Percentiles rank a stretch among this genome's conserved stretches.
These are phyloP conservation scores for Syndactyla subalaris DNA, from an alignment of 2,797 vertebrate species.

Conservation along the genomic window DNA sequence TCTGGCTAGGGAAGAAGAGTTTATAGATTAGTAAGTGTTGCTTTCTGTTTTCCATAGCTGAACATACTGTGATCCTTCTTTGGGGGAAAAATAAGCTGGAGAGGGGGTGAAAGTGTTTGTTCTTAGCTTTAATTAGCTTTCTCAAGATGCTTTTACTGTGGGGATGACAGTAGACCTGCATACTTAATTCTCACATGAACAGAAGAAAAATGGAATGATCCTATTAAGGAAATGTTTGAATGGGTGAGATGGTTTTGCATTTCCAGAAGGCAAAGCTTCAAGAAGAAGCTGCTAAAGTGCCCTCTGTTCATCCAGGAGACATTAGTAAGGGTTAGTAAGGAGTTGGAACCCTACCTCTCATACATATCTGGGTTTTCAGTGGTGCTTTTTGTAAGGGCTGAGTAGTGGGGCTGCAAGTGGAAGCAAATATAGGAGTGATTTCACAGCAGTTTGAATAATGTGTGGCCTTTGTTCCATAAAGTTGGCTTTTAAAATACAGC, in stretches of 20 bases:
- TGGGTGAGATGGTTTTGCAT: background rate
- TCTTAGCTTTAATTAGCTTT: conserved; percentile 63
- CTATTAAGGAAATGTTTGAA: background rate
- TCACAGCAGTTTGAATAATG: background rate
- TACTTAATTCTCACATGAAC: conserved; percentile 41
- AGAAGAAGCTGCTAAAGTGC: background rate
- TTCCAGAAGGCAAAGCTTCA: background rate
- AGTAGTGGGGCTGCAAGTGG: background rate
- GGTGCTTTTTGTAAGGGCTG: background rate
- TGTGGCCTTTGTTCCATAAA: background rate
- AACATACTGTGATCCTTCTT: conserved; percentile 49
- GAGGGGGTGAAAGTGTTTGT: conserved; percentile 65
- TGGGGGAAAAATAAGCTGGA: conserved; percentile 51
- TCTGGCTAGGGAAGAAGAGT: background rate
- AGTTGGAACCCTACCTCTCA: background rate
- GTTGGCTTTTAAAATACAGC: background rate
- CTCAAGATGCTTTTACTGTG: conserved; percentile 47
- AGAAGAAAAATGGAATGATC: background rate
- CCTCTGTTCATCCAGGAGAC: background rate
- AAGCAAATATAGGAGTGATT: background rate
- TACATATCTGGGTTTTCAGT: background rate
- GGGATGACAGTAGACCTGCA: conserved; percentile 43
- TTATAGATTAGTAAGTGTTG: conserved; percentile 29
- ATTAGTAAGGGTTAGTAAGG: background rate
- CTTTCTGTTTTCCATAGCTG: conserved; percentile 10